Evolutionary conservation across 2,797 vertebrate species (phyloP).

Genomic region (Arctocebus calabarensis): DNA sequence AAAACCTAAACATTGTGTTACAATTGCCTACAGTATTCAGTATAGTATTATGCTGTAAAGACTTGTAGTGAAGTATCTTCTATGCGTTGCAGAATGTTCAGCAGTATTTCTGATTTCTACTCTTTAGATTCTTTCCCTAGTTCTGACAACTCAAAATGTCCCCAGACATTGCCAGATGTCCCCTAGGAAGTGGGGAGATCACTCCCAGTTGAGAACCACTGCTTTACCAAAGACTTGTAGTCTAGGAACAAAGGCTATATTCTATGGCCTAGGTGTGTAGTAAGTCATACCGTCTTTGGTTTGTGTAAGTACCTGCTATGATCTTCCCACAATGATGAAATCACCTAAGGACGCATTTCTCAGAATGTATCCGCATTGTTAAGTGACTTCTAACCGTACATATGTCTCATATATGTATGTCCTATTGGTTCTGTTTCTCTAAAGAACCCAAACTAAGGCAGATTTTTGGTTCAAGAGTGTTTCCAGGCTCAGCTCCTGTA

Average conservation of each 20-base stretch:
- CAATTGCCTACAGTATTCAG: not conserved
- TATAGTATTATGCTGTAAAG: not conserved
- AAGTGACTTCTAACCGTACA: not conserved
- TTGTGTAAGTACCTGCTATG: not conserved
- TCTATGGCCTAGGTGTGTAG: not conserved
- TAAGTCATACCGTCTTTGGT: not conserved
- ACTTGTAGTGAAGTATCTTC: not conserved
- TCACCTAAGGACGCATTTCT: not conserved
- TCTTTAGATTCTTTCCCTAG: no score
- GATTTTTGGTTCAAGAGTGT: not conserved
- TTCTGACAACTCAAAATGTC: no score
- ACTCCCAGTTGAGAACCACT: no score
- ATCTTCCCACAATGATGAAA: not conserved
- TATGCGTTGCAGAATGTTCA: no score
- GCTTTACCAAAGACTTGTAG: not conserved
- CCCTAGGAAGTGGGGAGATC: no score
- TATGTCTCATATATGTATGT: not conserved
- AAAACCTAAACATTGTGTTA: not conserved
- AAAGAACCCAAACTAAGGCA: not conserved
- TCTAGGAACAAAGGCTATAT: not conserved
- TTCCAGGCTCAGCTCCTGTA: not conserved
- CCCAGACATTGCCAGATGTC: no score
- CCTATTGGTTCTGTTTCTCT: not conserved
- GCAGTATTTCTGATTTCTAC: no score
- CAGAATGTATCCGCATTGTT: not conserved